Conservation (phyloP, 37 sponge, comb jelly and placozoan species). For the Beroe ovata region DNA sequence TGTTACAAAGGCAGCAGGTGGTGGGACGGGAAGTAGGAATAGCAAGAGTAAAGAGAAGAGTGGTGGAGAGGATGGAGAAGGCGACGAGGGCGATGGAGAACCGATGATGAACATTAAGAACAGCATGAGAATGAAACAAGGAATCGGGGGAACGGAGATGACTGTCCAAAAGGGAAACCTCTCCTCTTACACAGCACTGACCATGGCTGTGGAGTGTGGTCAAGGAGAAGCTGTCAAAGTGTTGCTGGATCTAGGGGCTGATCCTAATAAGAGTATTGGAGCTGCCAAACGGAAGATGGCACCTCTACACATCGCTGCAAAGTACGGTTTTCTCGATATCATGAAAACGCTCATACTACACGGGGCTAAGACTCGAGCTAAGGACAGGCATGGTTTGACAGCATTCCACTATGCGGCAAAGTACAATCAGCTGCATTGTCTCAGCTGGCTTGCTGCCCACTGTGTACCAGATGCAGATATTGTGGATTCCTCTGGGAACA, state of each 20-base stretch:
- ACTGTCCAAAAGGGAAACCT: conserved; percentile 4
- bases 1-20: conserved; percentile 27
- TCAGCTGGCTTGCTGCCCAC: conserved; percentile 62
- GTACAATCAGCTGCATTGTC: conserved; percentile 55
- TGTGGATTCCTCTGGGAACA: conserved; percentile 59
- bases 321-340: conserved; percentile 18
- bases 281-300: conserved; percentile 28
- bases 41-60: not conserved
- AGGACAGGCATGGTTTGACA: conserved; percentile 59
- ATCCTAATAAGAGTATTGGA: conserved; percentile 27
- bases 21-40: not conserved
- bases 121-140: not conserved
- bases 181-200: conserved; percentile 13
- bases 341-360: conserved; percentile 10
- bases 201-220: conserved; percentile 30
- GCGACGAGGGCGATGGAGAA: not conserved
- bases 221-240: conserved; percentile 16
- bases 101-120: not conserved
- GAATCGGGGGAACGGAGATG: conserved; percentile 21
- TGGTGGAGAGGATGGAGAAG: conserved; percentile 1
- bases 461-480: conserved; percentile 12
- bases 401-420: conserved; percentile 54
- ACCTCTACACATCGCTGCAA: conserved; percentile 45
- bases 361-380: conserved; percentile 13
- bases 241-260: conserved; percentile 23